Base-by-base conservation (phyloP, 2,113 vertebrate genomes). In the Etheostoma cragini region DNA sequence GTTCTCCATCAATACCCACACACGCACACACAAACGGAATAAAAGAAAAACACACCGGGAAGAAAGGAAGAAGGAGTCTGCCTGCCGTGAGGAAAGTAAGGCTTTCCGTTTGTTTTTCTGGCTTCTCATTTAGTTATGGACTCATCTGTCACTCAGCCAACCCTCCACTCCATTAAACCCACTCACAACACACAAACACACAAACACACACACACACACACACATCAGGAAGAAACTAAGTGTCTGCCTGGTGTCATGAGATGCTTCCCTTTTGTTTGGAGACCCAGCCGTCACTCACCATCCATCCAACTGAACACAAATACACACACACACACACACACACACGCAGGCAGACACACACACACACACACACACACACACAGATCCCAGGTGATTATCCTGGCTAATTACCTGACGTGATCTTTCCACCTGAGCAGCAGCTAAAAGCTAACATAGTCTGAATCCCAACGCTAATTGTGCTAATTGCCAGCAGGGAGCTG, bases 401-500 rank as follows among this genome's bases (percentile, higher is more conserved):
- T 87, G 88, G 75, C 77, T 88, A 92, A 93, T 92, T 92, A 91
- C 83, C 85, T 91, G 69, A 92, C 89, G 79, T 72, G 87, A 88
- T 94, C 85, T 83, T 93, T 93, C 92, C 92, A 93, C 89, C 89
- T 89, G 92, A 93, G 79, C 83, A 70, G 79, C 75, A 74, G 67
- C 78, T 84, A 83, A 90, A 88, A 84, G 85, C 84, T 92, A 92
- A 92, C 88, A 69, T 80, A 84, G 83, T 87, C 87, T 85, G 82
- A 89, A 88, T 87, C 82, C 79, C 72, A 63, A 63, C 35, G 45
- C 90, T 91, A 89, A 91, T 91, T 90, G 89, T 85, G 88, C 87
- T 91, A 90, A 93, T 91, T 88, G 75, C 47, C 72, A 83, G 77
- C 87, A 63, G 83, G 87, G 64, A 81, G 78, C 21, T 6, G 22